Percentiles rank a stretch among this genome's conserved stretches.
Conservation (phyloP, 2,113 vertebrate species). For the Coreoperca whiteheadi region DNA sequence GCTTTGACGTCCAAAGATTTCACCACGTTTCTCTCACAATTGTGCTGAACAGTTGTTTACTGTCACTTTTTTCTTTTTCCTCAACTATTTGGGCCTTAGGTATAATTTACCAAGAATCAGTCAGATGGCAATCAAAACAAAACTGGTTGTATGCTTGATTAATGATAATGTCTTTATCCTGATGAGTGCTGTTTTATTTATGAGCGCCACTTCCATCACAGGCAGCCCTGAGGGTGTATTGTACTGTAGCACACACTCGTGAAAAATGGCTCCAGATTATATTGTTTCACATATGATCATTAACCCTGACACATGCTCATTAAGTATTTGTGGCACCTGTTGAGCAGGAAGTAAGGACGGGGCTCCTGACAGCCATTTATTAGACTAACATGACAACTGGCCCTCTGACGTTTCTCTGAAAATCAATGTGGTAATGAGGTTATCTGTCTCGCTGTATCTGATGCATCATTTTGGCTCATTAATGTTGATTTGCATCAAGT, state of each 20-base stretch:
- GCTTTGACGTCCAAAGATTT: not conserved
- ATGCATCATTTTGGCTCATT: conserved; percentile 54
- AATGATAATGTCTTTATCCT: conserved; percentile 33
- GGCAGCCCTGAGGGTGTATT: conserved; percentile 1
- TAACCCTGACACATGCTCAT: conserved; percentile 58
- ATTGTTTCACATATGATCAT: conserved; percentile 46
- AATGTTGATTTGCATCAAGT: conserved; percentile 44
- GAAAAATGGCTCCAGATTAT: conserved; percentile 41
- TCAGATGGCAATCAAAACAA: conserved; percentile 33
- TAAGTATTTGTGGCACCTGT: conserved; percentile 59
- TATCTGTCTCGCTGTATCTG: conserved; percentile 25
- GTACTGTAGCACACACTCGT: conserved; percentile 3
- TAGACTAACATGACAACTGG: conserved; percentile 35
- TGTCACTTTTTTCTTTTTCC: not conserved
- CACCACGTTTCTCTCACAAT: not conserved
- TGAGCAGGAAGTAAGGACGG: not conserved
- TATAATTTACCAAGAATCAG: conserved; percentile 1
- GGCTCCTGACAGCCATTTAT: conserved; percentile 38
- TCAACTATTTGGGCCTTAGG: not conserved
- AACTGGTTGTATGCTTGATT: conserved; percentile 16
- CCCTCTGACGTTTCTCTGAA: conserved; percentile 24
- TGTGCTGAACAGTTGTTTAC: not conserved
- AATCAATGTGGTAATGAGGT: conserved; percentile 52
- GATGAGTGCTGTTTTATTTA: conserved; percentile 60
- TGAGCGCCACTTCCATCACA: conserved; percentile 33